Conservation (phyloP, 2,797 vertebrate species). For the Pogoniulus pusillus region DNA sequence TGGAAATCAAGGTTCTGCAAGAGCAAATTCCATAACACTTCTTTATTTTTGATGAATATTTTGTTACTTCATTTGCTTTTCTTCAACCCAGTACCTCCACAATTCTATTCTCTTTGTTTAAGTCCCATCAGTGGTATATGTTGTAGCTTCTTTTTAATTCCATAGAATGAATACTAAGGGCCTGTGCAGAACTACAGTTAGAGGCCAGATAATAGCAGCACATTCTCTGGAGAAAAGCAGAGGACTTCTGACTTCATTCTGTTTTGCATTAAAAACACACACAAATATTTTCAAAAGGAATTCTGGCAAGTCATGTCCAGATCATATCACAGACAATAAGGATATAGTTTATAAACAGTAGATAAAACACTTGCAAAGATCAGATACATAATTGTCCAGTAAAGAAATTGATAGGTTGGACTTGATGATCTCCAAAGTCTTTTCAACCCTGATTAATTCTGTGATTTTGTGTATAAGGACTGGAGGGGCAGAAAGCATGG, state of each 20-base stretch:
- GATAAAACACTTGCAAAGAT: background rate
- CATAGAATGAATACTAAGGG: background rate
- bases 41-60: constrained; percentile 46
- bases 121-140: background rate
- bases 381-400: background rate
- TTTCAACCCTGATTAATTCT: too few species aligned
- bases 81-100: constrained; percentile 9
- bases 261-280: background rate
- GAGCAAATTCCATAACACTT: constrained; percentile 39
- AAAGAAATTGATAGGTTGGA: background rate
- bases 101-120: constrained; percentile 36
- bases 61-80: constrained; percentile 47
- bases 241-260: background rate
- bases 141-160: constrained; percentile 40
- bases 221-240: background rate
- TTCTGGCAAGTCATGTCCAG: background rate
- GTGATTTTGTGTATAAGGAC: background rate
- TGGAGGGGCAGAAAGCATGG: background rate
- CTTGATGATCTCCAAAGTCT: too few species aligned
- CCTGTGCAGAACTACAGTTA: constrained; percentile 22
- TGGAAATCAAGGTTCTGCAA: constrained; percentile 40
- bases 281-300: background rate
- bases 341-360: background rate
- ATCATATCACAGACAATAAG: background rate
- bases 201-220: background rate